Evolutionary conservation across 2,113 vertebrate genomes (phyloP), one percentile per base, ranked within the genome.

Genomic region (Grantiella picta): DNA sequence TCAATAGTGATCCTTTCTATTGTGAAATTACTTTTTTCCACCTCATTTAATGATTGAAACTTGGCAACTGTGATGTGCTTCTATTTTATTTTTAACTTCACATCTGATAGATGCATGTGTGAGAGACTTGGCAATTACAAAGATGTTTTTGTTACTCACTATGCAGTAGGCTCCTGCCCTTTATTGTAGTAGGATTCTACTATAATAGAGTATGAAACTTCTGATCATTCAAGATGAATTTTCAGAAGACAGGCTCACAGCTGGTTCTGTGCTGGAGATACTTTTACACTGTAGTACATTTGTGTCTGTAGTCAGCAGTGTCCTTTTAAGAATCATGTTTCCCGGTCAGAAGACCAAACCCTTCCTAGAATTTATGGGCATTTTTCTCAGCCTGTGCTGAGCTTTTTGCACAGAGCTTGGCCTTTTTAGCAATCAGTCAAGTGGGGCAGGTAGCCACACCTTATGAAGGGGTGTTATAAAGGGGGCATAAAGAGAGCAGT

Each of bases 11-110:
- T 79, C 20, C 45, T 65, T 92, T 96, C 61, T 92, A 25, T 87
- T 92, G 73, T 92, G 86, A 95, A 95, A 96, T 89, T 90, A 87
- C 33, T 95, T 95, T 95, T 96, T 91, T 73, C 77, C 52, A 93
- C 53, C 47, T 95, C 77, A 92, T 94, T 96, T 96, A 82, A 44
- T 73, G 72, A 77, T 20, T 70, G 82, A 69, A 88, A 78, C 31
- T 23, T 66, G 35, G 35, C 61, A 89, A 61, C 40, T 8, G 5
- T 63, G 27, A 28, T 57, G 21, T 31, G 38, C 29, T 88, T 70
- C 33, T 47, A 25, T 79, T 87, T 78, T 42, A 33, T 86, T 92
- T 94, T 89, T 89, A 77, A 31, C 42, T 89, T 92, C 22, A 49
- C 12, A 93, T 94, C 59, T 86, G 40, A 86, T 57, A 56, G 59